These are phyloP conservation scores for Leptopilina drosophilae DNA, from an alignment of 2,888 invertebrate genomes.

Conservation along the genomic window DNA sequence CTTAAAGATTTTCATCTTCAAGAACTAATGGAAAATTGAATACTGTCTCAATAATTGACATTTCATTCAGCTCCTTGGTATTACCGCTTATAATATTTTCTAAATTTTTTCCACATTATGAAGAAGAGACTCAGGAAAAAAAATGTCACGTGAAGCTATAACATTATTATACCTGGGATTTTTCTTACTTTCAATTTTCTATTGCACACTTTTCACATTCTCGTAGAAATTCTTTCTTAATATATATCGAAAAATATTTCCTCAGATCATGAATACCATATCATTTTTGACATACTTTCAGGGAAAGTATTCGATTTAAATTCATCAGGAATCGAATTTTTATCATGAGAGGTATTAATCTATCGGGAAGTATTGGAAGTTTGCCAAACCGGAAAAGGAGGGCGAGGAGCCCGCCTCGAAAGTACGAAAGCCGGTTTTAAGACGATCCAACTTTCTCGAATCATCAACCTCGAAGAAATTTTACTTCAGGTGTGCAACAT, in stretches of 20 bases:
- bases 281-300: slow-evolving; percentile 26
- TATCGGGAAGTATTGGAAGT: slow-evolving; percentile 38
- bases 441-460: slow-evolving; percentile 56
- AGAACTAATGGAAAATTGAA: too few species aligned
- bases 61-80: too few species aligned
- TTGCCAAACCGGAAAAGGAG: slow-evolving; percentile 47
- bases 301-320: slow-evolving; percentile 31
- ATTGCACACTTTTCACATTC: too few species aligned
- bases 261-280: slow-evolving; percentile 23
- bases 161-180: too few species aligned
- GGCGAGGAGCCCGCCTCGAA: slow-evolving; percentile 47
- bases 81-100: too few species aligned
- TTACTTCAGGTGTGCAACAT: slow-evolving; percentile 52
- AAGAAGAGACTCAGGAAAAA: too few species aligned
- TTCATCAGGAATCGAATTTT: slow-evolving; percentile 30
- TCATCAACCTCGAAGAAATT: slow-evolving; percentile 50
- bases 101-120: too few species aligned
- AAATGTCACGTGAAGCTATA: too few species aligned
- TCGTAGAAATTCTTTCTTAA: not conserved
- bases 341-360: slow-evolving; percentile 28
- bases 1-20: too few species aligned
- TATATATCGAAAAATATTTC: not conserved
- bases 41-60: too few species aligned
- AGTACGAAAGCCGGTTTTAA: slow-evolving; percentile 57
- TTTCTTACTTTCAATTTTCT: too few species aligned